These are phyloP conservation scores for Drosophila meridiana DNA, from an alignment of 2,888 invertebrate genomes.

Conservation along the genomic window DNA sequence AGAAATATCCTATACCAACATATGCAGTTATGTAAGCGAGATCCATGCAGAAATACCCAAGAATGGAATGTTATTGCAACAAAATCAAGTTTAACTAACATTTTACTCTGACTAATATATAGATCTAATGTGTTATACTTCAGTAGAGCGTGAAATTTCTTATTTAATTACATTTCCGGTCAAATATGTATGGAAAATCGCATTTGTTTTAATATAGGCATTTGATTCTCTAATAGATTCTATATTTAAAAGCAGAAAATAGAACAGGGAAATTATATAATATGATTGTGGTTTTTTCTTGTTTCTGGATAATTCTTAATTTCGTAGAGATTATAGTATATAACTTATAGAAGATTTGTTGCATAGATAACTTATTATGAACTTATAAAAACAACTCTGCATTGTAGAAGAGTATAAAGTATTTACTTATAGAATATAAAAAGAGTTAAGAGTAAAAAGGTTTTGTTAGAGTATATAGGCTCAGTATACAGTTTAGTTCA, in stretches of 20 bases:
- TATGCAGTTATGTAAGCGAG: not conserved
- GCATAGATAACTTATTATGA: not conserved
- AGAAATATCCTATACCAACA: not conserved
- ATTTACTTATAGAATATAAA: not conserved
- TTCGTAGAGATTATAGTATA: not conserved
- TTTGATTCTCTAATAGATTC: not conserved
- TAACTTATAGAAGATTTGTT: not conserved
- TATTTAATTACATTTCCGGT: not conserved
- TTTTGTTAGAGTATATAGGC: too few relatives aligned
- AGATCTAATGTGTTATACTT: slow-evolving; percentile 3
- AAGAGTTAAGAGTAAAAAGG: too few relatives aligned
- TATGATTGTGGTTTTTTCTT: not conserved
- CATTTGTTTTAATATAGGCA: not conserved
- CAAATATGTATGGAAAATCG: not conserved
- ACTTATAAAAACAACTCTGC: not conserved
- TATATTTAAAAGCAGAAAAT: not conserved
- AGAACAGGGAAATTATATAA: not conserved
- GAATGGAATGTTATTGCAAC: not conserved
- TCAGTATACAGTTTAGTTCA: not conserved
- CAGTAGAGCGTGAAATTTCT: slow-evolving; percentile 7
- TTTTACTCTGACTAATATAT: not conserved
- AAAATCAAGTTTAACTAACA: not conserved
- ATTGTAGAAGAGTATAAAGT: not conserved
- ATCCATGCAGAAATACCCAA: not conserved
- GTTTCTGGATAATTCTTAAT: not conserved